Conservation (phyloP, 1,140 invertebrate species). For the Nephotettix cincticeps region DNA sequence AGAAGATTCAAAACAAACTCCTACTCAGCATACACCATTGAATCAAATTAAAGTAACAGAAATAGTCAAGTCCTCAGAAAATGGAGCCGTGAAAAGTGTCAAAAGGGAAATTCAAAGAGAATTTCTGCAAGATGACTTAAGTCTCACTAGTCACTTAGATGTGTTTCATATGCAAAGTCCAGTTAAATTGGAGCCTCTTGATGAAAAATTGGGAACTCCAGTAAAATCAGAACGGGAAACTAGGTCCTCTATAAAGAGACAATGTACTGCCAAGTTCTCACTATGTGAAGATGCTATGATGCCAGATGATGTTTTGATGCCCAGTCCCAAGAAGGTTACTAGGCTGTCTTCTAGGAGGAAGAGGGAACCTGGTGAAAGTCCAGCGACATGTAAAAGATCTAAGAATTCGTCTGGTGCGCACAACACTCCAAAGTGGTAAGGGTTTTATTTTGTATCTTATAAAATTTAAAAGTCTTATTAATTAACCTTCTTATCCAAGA, state of each 20-base stretch:
- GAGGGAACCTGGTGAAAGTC: conserved; percentile 8
- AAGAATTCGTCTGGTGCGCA: conserved; percentile 8
- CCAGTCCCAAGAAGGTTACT: conserved; percentile 36
- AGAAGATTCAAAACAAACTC: neutral
- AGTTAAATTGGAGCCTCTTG: conserved; percentile 22
- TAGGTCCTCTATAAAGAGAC: conserved; percentile 7
- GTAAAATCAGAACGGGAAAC: neutral
- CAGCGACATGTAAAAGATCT: neutral
- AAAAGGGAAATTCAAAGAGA: conserved; percentile 30
- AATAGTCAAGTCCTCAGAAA: neutral
- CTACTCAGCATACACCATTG: no score
- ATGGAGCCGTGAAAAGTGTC: conserved; percentile 1
- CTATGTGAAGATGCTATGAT: neutral
- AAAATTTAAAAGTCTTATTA: no score
- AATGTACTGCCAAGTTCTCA: neutral
- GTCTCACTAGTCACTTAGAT: conserved; percentile 38
- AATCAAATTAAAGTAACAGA: neutral
- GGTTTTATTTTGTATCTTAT: no score
- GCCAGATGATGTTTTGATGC: conserved; percentile 35
- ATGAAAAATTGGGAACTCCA: neutral
- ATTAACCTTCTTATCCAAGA: no score
- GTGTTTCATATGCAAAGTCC: conserved; percentile 38
- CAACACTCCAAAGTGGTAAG: neutral
- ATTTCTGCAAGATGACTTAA: conserved; percentile 37
- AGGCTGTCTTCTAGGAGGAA: conserved; percentile 10